Evolutionary conservation across 2,888 invertebrate genomes (phyloP).

Genomic region (Drosophila histrio): DNA sequence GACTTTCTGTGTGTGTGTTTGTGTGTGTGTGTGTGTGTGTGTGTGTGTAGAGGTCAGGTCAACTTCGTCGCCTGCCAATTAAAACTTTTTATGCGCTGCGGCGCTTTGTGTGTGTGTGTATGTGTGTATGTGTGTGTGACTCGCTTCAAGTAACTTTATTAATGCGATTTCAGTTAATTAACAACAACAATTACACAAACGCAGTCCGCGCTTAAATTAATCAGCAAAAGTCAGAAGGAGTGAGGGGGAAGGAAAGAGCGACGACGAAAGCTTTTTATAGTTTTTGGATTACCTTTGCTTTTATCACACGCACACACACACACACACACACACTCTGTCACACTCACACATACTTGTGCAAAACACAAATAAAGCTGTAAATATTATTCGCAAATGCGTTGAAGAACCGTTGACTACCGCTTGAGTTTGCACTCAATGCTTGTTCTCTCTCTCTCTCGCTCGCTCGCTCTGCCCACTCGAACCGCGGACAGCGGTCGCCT

Average conservation of each 20-base stretch:
- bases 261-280: not conserved
- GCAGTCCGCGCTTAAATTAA: conserved; percentile 22
- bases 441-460: not conserved
- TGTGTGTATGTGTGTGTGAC: conserved; percentile 16
- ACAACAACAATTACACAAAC: conserved; percentile 57
- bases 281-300: not conserved
- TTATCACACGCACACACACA: not conserved
- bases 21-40: conserved; percentile 27
- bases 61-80: conserved; percentile 78
- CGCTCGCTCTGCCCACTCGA: not conserved
- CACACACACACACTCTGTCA: conserved; percentile 1
- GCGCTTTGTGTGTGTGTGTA: conserved; percentile 22
- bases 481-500: not conserved
- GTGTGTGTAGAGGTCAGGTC: conserved; percentile 68
- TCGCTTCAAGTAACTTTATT: conserved; percentile 66
- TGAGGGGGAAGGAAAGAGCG: not conserved
- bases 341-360: not conserved
- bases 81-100: conserved; percentile 73
- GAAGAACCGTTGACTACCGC: conserved; percentile 3
- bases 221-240: conserved; percentile 13
- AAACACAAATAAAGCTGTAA: not conserved
- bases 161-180: conserved; percentile 76
- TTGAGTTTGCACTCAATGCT: conserved; percentile 36
- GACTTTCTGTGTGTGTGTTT: conserved; percentile 1
- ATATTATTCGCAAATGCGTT: conserved; percentile 11